phyloP scores from a whole-genome alignment of 2,888 invertebrate genomes.

The Panzeria rudis region DNA sequence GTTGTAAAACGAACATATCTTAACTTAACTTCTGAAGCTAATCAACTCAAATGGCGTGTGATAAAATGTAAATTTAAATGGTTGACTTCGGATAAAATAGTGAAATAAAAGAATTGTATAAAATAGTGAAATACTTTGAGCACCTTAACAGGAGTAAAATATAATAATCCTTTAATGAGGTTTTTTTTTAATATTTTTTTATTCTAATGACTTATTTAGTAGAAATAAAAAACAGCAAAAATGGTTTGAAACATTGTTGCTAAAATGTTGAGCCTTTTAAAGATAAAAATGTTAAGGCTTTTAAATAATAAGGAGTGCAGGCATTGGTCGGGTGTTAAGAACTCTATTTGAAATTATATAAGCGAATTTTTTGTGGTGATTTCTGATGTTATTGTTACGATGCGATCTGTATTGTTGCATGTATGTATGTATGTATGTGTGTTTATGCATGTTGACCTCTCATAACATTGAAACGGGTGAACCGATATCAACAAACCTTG shows the following conservation, averaged over 20 bases:
- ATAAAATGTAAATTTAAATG: slow-evolving; percentile 73
- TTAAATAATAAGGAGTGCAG: neutral
- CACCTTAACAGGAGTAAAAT: slow-evolving; percentile 55
- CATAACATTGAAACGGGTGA: too few species aligned
- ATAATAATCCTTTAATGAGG: slow-evolving; percentile 46
- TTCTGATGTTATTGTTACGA: too few species aligned
- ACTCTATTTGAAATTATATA: neutral
- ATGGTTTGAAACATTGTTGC: neutral
- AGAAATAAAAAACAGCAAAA: neutral
- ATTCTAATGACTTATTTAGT: slow-evolving; percentile 63
- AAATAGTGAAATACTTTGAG: slow-evolving; percentile 44
- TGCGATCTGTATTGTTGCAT: too few species aligned
- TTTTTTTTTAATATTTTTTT: neutral
- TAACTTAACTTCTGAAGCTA: slow-evolving; percentile 52
- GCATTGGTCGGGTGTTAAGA: neutral
- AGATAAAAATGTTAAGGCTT: slow-evolving; percentile 1
- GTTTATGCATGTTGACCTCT: too few species aligned
- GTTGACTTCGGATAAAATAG: slow-evolving; percentile 46
- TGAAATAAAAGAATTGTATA: slow-evolving; percentile 27
- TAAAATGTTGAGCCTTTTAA: slow-evolving; percentile 15
- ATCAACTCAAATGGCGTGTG: slow-evolving; percentile 70
- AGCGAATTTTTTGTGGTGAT: neutral
- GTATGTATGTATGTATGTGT: too few species aligned
- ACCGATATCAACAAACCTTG: too few species aligned
- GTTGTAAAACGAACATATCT: slow-evolving; percentile 57